phyloP scores from a whole-genome alignment of 2,113 vertebrate genomes.

The Prunella fulvescens region DNA sequence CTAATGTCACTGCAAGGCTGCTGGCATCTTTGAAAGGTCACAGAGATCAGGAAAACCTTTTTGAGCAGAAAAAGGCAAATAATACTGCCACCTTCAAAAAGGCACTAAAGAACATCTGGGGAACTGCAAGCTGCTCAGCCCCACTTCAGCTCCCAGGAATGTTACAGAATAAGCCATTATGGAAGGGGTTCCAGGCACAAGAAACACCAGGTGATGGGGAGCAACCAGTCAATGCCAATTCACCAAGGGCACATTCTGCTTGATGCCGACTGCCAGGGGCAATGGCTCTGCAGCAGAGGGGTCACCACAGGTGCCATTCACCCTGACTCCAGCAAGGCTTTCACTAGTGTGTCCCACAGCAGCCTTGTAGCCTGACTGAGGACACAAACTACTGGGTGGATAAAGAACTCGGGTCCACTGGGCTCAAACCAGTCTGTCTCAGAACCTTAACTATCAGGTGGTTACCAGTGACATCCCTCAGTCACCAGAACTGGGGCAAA shows the following conservation, averaged over 20 bases:
- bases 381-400: neutral
- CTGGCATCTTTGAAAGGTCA: neutral
- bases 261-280: neutral
- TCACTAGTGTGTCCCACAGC: accelerated
- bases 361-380: accelerated
- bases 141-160: neutral
- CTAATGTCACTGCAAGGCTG: neutral
- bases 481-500: neutral
- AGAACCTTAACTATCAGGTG: neutral
- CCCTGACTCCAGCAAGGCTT: neutral
- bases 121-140: neutral
- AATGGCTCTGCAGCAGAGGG: neutral
- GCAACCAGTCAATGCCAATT: neutral
- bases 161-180: neutral
- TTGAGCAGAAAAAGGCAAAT: neutral
- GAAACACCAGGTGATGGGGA: neutral
- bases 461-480: neutral
- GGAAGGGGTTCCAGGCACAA: neutral
- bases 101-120: neutral
- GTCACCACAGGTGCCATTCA: neutral
- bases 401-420: neutral
- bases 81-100: neutral
- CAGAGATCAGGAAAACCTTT: neutral
- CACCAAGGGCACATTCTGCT: neutral
- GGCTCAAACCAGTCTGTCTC: neutral